phyloP scores from a whole-genome alignment of 1,140 invertebrate species.

The Pseudomyrmex cubaensis region DNA sequence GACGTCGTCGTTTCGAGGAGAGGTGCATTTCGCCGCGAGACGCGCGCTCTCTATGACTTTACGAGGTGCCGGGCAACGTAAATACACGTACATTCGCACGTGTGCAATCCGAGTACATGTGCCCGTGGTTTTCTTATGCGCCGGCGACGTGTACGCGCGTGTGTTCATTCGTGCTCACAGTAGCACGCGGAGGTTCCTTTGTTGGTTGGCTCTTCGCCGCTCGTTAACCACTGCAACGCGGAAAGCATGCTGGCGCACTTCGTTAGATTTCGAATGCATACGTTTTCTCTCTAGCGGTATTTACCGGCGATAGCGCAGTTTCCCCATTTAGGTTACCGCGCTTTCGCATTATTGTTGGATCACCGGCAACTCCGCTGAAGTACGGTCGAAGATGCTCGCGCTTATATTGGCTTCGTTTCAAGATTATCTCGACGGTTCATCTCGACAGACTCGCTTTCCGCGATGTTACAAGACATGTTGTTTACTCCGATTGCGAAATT shows the following conservation, averaged over 20 bases:
- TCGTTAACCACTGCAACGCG: conserved; percentile 50
- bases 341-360: conserved; percentile 1
- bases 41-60: conserved; percentile 14
- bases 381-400: too few species aligned
- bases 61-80: conserved; percentile 3
- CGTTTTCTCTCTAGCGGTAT: not conserved
- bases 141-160: not conserved
- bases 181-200: conserved; percentile 18
- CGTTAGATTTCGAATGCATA: conserved; percentile 19
- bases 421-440: not conserved
- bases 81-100: conserved; percentile 26
- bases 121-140: not conserved
- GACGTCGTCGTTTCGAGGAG: conserved; percentile 56
- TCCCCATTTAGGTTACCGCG: conserved; percentile 13
- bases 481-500: too few species aligned
- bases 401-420: too few species aligned
- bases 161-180: not conserved
- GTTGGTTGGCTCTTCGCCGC: conserved; percentile 30
- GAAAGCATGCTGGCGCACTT: conserved; percentile 34
- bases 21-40: conserved; percentile 46
- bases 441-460: not conserved
- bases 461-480: too few species aligned
- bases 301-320: conserved; percentile 6
- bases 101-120: conserved; percentile 21
- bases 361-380: not conserved